Evolutionary conservation across 1,140 invertebrate species (phyloP).

Genomic region (Penaeus chinensis): DNA sequence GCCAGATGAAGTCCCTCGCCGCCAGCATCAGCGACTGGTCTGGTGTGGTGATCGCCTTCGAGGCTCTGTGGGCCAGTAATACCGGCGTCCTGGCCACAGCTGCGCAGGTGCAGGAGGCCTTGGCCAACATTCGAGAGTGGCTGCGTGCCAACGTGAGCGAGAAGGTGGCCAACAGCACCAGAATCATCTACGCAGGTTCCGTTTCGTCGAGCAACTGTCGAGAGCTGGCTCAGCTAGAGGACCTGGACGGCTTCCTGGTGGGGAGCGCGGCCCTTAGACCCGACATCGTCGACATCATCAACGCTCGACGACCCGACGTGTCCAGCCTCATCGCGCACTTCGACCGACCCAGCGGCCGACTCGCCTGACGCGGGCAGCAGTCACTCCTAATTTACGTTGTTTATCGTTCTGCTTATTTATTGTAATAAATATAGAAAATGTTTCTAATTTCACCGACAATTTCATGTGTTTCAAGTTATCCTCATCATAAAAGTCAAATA

Average conservation of each 20-base stretch:
- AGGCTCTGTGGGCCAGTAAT: constrained; percentile 49
- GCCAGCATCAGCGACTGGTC: constrained; percentile 70
- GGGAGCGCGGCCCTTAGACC: constrained; percentile 97
- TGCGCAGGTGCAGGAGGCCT: constrained; percentile 69
- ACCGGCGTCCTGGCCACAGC: constrained; percentile 97
- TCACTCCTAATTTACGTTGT: no score
- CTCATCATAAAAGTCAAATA: no score
- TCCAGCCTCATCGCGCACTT: not conserved
- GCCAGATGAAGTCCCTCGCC: constrained; percentile 72
- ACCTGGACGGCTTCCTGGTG: constrained; percentile 98
- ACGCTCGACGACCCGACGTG: constrained; percentile 69
- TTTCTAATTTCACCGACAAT: no score
- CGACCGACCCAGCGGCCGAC: no score
- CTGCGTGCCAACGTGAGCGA: constrained; percentile 81
- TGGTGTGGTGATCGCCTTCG: constrained; percentile 45
- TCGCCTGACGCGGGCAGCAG: no score
- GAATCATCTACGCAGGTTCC: constrained; percentile 98
- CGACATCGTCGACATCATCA: constrained; percentile 96
- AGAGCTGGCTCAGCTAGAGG: constrained; percentile 88
- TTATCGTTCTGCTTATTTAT: no score
- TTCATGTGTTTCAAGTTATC: no score
- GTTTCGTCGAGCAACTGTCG: constrained; percentile 92
- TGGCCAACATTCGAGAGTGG: constrained; percentile 87
- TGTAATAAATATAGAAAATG: no score
- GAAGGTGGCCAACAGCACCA: constrained; percentile 77